Conservation (phyloP, 2,797 vertebrate species). For the Xyrichtys novacula region DNA sequence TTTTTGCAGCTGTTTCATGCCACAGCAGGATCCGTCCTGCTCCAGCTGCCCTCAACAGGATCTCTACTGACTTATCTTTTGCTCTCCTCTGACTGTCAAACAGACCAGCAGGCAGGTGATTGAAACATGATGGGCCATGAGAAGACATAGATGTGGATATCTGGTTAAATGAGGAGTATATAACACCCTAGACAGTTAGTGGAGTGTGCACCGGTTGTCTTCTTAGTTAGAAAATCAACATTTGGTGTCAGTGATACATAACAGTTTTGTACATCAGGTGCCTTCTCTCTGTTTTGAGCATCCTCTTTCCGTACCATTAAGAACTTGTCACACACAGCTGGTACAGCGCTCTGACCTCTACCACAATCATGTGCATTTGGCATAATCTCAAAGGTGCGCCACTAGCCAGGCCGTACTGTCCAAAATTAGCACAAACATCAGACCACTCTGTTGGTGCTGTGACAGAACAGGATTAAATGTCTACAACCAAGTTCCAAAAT, state of each 20-base stretch:
- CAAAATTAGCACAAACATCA: neutral
- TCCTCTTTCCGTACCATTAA: too few species aligned
- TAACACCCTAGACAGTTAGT: too few species aligned
- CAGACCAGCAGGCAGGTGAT: neutral
- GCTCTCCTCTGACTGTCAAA: neutral
- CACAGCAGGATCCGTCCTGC: constrained; percentile 16
- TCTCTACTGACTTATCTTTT: neutral
- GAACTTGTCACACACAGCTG: neutral
- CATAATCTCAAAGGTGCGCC: neutral
- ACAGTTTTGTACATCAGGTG: too few species aligned
- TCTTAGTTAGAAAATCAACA: too few species aligned
- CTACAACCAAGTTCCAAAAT: neutral
- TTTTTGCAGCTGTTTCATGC: constrained; percentile 17
- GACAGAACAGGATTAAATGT: neutral
- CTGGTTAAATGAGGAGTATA: too few species aligned
- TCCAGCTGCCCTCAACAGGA: constrained; percentile 55
- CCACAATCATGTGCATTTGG: neutral
- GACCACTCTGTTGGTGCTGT: neutral
- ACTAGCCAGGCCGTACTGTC: neutral
- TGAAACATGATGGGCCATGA: neutral
- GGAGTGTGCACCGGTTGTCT: too few species aligned
- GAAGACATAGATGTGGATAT: too few species aligned
- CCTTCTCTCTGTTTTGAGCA: too few species aligned
- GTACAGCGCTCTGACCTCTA: neutral
- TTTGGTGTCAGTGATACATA: too few species aligned